phyloP scores from a whole-genome alignment of 2,888 invertebrate species.

The Leptopilina myrica region DNA sequence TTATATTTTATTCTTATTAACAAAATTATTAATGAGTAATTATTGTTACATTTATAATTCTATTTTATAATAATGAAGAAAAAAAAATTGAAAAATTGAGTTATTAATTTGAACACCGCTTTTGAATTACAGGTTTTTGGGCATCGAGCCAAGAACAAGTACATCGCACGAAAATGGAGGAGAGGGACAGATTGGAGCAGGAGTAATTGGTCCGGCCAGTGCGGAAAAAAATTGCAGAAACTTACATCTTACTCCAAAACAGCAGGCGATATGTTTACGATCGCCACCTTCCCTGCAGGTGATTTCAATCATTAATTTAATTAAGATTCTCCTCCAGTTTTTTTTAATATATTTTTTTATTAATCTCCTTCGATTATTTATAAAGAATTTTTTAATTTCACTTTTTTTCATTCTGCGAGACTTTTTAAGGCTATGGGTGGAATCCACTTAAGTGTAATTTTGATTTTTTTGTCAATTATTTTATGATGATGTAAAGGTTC shows the following conservation, averaged over 20 bases:
- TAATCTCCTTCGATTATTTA: not conserved
- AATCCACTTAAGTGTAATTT: too few relatives aligned
- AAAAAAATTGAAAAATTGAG: not conserved
- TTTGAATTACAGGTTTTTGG: conserved; percentile 70
- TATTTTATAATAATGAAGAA: too few relatives aligned
- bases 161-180: conserved; percentile 64
- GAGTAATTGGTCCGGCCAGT: conserved; percentile 74
- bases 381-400: not conserved
- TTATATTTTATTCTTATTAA: too few relatives aligned
- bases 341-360: not conserved
- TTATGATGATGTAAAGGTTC: too few relatives aligned
- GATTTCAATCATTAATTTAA: not conserved
- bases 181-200: conserved; percentile 70
- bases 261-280: conserved; percentile 74
- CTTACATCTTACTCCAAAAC: conserved; percentile 72
- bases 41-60: too few relatives aligned
- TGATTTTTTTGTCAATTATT: too few relatives aligned
- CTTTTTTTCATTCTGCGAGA: too few relatives aligned
- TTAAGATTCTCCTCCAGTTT: too few relatives aligned
- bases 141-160: conserved; percentile 69
- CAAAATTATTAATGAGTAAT: too few relatives aligned
- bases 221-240: conserved; percentile 75
- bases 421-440: too few relatives aligned
- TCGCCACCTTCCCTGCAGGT: conserved; percentile 75
- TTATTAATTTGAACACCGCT: not conserved